Conservation (phyloP, 2,888 invertebrate species). For the Hirtodrosophila confusa region DNA sequence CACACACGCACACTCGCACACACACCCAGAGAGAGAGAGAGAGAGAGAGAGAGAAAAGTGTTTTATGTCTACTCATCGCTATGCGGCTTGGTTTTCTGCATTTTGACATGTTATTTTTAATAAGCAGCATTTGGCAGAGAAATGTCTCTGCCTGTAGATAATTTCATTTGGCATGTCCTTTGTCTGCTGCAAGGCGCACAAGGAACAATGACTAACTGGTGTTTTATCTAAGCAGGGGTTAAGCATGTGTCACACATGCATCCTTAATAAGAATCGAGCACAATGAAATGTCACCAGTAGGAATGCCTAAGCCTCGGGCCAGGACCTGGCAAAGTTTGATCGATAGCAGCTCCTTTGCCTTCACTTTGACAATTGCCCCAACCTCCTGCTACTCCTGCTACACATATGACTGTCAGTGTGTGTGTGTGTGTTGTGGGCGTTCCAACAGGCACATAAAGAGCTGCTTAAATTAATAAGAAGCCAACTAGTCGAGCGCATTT, state of each 20-base stretch:
- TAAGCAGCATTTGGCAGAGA: constrained; percentile 54
- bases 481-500: constrained; percentile 48
- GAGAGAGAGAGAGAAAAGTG: neutral
- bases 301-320: constrained; percentile 36
- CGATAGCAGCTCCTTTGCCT: constrained; percentile 62
- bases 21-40: too few relatives aligned
- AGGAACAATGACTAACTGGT: constrained; percentile 47
- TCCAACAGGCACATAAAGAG: constrained; percentile 58
- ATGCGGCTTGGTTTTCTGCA: constrained; percentile 42
- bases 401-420: constrained; percentile 26
- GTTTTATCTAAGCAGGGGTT: constrained; percentile 31
- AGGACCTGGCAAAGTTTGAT: constrained; percentile 61
- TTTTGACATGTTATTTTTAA: constrained; percentile 76
- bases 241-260: constrained; percentile 69
- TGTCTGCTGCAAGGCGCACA: constrained; percentile 36
- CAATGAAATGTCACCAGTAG: constrained; percentile 66
- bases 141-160: constrained; percentile 52
- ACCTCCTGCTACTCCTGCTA: neutral
- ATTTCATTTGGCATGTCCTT: constrained; percentile 53
- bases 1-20: constrained; percentile 2
- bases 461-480: constrained; percentile 69
- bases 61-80: constrained; percentile 58
- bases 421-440: constrained; percentile 25
- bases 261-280: constrained; percentile 50
- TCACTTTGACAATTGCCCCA: constrained; percentile 21